These are phyloP conservation scores for Parazoanthus atlanticus DNA, from an alignment of 92 coral and sea anemone genomes.

Conservation along the genomic window DNA sequence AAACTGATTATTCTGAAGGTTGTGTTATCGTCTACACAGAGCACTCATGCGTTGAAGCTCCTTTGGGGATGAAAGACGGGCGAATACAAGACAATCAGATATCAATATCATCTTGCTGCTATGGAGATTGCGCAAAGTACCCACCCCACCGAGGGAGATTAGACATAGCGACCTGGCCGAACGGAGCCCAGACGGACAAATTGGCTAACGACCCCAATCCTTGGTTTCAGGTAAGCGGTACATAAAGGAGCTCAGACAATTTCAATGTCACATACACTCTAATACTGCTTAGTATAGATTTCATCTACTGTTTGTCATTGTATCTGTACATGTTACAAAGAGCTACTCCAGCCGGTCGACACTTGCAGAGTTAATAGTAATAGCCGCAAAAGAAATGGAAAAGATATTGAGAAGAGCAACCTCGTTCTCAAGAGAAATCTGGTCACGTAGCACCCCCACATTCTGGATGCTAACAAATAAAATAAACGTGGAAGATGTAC, in stretches of 20 bases:
- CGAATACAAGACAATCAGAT: constrained; percentile 19
- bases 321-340: too few species aligned
- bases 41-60: not conserved
- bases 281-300: too few species aligned
- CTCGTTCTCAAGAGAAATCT: too few species aligned
- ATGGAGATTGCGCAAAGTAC: not conserved
- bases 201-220: constrained; percentile 2
- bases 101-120: not conserved
- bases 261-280: not conserved
- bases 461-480: too few species aligned
- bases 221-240: constrained; percentile 7
- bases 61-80: constrained; percentile 17
- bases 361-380: too few species aligned
- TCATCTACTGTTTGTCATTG: too few species aligned
- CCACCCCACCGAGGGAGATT: constrained; percentile 11
- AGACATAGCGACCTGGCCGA: not conserved
- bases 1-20: too few species aligned
- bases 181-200: not conserved
- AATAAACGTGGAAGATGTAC: too few species aligned
- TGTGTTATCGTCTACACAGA: not conserved
- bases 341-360: too few species aligned
- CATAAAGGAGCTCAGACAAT: not conserved
- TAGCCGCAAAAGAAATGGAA: too few species aligned
- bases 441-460: too few species aligned
- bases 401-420: too few species aligned